Percentiles rank a stretch among this genome's conserved stretches.
These are phyloP conservation scores for Chloroceryle inda DNA, from an alignment of 2,797 vertebrate genomes.

Conservation along the genomic window DNA sequence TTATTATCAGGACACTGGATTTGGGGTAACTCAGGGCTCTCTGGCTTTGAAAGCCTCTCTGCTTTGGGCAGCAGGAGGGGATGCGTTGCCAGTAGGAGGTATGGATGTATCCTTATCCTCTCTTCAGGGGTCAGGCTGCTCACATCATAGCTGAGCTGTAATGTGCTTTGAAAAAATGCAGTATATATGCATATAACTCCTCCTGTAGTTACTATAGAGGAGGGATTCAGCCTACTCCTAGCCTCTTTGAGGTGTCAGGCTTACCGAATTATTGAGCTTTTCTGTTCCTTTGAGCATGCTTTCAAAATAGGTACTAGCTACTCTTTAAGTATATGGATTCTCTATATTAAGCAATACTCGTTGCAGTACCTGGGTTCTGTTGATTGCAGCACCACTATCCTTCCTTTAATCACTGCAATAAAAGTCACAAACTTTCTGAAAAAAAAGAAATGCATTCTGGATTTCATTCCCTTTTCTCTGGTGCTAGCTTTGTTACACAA, in stretches of 20 bases:
- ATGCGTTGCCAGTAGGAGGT: not conserved
- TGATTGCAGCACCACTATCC: not conserved
- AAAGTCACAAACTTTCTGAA: not conserved
- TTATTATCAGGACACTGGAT: not conserved
- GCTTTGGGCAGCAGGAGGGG: not conserved
- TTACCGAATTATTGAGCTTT: slow-evolving; percentile 46
- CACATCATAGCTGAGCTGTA: not conserved
- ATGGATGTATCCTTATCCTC: not conserved
- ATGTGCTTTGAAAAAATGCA: not conserved
- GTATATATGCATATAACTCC: not conserved
- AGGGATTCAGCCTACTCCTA: not conserved
- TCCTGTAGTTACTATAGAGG: not conserved
- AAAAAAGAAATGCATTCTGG: not conserved
- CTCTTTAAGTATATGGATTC: not conserved
- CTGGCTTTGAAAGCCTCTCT: not conserved
- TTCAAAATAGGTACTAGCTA: slow-evolving; percentile 30
- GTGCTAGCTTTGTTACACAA: not conserved
- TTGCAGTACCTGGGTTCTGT: not conserved
- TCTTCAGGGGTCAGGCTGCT: not conserved
- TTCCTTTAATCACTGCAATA: not conserved
- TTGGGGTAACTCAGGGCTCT: not conserved
- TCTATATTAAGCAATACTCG: not conserved
- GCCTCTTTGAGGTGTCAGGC: not conserved
- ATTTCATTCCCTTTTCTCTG: not conserved
- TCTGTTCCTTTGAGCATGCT: not conserved